Conservation (phyloP, 2,113 vertebrate species). For the Hyperopisus bebe region DNA sequence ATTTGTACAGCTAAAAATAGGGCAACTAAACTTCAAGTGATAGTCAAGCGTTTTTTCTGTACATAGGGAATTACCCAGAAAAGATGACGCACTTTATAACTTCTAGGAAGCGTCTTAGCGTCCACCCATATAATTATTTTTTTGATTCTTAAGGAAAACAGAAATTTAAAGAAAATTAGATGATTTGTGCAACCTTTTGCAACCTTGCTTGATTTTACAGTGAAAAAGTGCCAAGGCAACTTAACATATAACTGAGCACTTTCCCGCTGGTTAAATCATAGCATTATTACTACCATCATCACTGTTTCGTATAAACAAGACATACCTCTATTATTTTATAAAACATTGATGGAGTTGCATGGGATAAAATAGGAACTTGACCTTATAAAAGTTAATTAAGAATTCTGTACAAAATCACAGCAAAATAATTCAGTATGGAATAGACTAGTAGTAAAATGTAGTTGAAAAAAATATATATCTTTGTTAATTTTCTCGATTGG, state of each 20-base stretch:
- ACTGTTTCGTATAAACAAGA: constrained; percentile 76
- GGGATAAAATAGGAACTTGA: constrained; percentile 82
- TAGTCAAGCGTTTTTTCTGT: constrained; percentile 73
- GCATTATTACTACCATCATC: constrained; percentile 52
- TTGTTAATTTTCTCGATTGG: constrained; percentile 75
- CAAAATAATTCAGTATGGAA: constrained; percentile 86
- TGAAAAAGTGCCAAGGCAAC: constrained; percentile 84
- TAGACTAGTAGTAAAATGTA: constrained; percentile 83
- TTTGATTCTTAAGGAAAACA: constrained; percentile 44
- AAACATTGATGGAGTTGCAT: constrained; percentile 82
- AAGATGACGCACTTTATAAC: constrained; percentile 28
- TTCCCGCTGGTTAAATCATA: constrained; percentile 80
- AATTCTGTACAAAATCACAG: constrained; percentile 93
- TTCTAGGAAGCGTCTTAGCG: constrained; percentile 26
- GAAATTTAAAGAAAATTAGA: constrained; percentile 52
- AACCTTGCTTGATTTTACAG: constrained; percentile 66
- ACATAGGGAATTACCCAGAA: constrained; percentile 48
- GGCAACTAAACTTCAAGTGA: constrained; percentile 69
- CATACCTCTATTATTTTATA: constrained; percentile 73
- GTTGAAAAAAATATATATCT: constrained; percentile 89
- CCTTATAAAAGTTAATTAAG: constrained; percentile 87
- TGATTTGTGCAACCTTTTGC: constrained; percentile 54
- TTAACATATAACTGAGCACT: constrained; percentile 77
- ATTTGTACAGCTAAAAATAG: constrained; percentile 31
- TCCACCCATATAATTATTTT: constrained; percentile 48